Base-by-base conservation (phyloP, 2,113 vertebrate species). In the Aegypius monachus region DNA sequence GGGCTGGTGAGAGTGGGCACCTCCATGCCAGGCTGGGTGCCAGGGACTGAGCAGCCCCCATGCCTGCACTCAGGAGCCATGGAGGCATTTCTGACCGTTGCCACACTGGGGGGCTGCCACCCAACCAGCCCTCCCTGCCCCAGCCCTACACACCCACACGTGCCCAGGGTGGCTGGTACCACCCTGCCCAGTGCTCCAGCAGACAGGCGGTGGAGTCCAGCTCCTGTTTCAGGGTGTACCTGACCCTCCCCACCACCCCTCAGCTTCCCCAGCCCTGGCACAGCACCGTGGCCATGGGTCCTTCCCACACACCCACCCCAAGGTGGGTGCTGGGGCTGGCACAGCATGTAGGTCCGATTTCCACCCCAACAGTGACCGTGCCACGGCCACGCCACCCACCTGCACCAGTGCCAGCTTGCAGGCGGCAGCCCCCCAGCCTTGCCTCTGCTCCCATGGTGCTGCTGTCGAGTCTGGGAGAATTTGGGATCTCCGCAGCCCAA, bases 21-120 rank as follows among this genome's bases (percentile, higher is more conserved):
- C 29, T 75, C 62, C 3, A 7, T 19, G 58, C 31, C 27, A 63
- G 7, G 13, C 21, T 9, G 16, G 9, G 16, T 27, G 14, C 63
- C 18, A 10, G 13, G 11, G 19, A 47, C 6, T 0, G 9, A 38
- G 61, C 18, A 16, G 20, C 3, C 2, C 2, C 2, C 2, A 11
- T 71, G 36, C 74, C 19, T 27, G 42, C 22, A 61, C n/a, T 8
- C 45, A 45, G 47, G n/a, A 4, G 6, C 29, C 21, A 18, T 1
- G 4, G 13, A 40, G 62, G 5, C 56, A 80, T 5, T 13, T 67
- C 59, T 32, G 6, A 47, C 38, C 0, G 0, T 50, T 15, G 3
- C 47, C 68, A 27, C 6, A 5, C 23, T 61, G 15, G 22, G 68
- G 47, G 36, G 7, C 56, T 77, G 63, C 21, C 70, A 65, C 19